phyloP scores from a whole-genome alignment of 2,113 vertebrate genomes.

The Hylia prasina region DNA sequence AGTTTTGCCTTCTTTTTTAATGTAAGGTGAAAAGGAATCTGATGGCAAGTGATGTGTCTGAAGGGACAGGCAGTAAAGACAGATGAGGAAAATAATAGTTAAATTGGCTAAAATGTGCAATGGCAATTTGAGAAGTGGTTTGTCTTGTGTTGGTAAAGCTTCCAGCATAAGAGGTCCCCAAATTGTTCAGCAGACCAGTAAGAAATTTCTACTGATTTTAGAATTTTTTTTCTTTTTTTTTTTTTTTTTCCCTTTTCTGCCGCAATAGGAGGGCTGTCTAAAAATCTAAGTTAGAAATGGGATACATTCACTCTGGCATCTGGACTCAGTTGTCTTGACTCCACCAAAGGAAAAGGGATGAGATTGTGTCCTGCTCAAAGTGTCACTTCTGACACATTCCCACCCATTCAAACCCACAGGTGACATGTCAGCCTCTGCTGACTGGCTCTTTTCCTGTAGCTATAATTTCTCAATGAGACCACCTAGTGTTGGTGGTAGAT shows the following conservation, averaged over 20 bases:
- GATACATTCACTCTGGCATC: not conserved
- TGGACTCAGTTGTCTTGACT: not conserved
- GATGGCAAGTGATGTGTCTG: not conserved
- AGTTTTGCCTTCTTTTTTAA: not conserved
- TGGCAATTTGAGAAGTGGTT: not conserved
- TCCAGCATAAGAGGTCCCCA: not conserved
- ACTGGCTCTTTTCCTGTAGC: not conserved
- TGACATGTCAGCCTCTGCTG: not conserved
- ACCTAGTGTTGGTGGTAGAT: not conserved
- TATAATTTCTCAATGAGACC: not conserved
- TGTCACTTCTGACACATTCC: not conserved
- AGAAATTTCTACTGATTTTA: not conserved
- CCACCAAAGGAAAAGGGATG: not conserved
- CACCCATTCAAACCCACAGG: not conserved
- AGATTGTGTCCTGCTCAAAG: not conserved
- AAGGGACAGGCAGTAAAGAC: not conserved
- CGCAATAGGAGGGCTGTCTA: not conserved
- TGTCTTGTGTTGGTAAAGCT: not conserved
- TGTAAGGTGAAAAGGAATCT: not conserved
- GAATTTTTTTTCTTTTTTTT: no score
- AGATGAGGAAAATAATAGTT: not conserved
- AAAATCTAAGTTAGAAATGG: not conserved
- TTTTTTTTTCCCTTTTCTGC: no score
- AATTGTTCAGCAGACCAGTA: not conserved
- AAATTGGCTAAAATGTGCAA: not conserved